Conservation (phyloP, 2,888 invertebrate genomes). For the Hirtodrosophila cameraria region DNA sequence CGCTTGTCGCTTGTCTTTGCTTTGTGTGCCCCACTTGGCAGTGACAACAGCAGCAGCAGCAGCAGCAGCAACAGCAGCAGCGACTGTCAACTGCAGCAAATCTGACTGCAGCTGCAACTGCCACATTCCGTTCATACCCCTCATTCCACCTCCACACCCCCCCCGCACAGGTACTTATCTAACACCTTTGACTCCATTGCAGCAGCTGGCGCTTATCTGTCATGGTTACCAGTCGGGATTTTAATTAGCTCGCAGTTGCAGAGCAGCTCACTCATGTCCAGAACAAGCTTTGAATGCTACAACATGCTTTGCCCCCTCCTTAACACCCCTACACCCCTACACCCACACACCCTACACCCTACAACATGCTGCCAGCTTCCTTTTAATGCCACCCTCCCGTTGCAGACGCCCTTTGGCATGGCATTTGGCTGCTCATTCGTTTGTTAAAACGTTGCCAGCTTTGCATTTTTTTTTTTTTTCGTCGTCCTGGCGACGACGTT, state of each 20-base stretch:
- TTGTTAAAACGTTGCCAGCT: conserved; percentile 70
- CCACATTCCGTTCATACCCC: not conserved
- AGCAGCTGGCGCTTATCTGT: conserved; percentile 67
- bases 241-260: conserved; percentile 67
- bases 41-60: conserved; percentile 34
- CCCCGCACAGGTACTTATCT: conserved; percentile 55
- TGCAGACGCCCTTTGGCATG: conserved; percentile 45
- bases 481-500: conserved; percentile 54
- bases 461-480: conserved; percentile 42
- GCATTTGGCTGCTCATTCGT: conserved; percentile 75
- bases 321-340: not conserved
- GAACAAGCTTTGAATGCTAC: not conserved
- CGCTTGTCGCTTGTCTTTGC: conserved; percentile 49
- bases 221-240: conserved; percentile 71
- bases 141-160: not conserved
- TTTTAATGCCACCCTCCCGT: no score
- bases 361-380: no score
- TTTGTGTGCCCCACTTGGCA: conserved; percentile 68
- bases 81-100: conserved; percentile 59
- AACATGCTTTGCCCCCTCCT: not conserved
- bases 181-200: conserved; percentile 75
- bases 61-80: conserved; percentile 5
- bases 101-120: conserved; percentile 15
- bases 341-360: not conserved
- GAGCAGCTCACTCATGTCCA: conserved; percentile 41